Evolutionary conservation across 2,888 invertebrate genomes (phyloP).

Genomic region (Nemapogon koenigi): DNA sequence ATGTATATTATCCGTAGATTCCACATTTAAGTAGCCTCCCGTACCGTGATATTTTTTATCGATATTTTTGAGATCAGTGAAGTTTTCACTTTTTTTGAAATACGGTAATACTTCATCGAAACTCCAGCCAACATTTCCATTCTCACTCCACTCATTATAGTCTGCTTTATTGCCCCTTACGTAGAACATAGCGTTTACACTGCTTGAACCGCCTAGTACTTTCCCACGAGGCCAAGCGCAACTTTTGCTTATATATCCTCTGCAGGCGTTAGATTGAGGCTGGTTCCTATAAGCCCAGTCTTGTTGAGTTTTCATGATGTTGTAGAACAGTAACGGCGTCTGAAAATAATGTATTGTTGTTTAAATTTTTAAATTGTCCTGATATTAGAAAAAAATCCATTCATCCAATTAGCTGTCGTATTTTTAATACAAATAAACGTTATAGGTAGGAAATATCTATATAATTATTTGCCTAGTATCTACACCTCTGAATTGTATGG

Average conservation of each 20-base stretch:
- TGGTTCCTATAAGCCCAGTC: constrained; percentile 67
- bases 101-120: constrained; percentile 58
- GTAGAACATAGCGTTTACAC: constrained; percentile 66
- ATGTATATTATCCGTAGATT: constrained; percentile 24
- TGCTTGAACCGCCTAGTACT: constrained; percentile 64
- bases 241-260: constrained; percentile 34
- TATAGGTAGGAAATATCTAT: too few relatives aligned
- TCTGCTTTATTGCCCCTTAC: constrained; percentile 59
- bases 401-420: too few relatives aligned
- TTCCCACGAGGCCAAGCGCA: constrained; percentile 69
- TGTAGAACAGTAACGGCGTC: constrained; percentile 31
- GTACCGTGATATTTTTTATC: constrained; percentile 31
- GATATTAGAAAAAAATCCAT: too few relatives aligned
- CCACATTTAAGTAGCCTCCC: constrained; percentile 43
- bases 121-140: constrained; percentile 63
- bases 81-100: constrained; percentile 58
- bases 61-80: constrained; percentile 18
- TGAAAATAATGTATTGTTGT: constrained; percentile 19
- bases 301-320: constrained; percentile 25
- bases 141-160: constrained; percentile 60
- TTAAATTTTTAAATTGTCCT: not conserved
- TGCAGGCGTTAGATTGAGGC: constrained; percentile 42
- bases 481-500: too few relatives aligned
- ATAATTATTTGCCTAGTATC: too few relatives aligned
- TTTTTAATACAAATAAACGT: constrained; percentile 1